A percentile compares a stretch with the other conserved stretches of the same genome.
These are phyloP conservation scores for Lytechinus variegatus DNA, from an alignment of 35 echinoderm and acorn worm species.

Conservation along the genomic window DNA sequence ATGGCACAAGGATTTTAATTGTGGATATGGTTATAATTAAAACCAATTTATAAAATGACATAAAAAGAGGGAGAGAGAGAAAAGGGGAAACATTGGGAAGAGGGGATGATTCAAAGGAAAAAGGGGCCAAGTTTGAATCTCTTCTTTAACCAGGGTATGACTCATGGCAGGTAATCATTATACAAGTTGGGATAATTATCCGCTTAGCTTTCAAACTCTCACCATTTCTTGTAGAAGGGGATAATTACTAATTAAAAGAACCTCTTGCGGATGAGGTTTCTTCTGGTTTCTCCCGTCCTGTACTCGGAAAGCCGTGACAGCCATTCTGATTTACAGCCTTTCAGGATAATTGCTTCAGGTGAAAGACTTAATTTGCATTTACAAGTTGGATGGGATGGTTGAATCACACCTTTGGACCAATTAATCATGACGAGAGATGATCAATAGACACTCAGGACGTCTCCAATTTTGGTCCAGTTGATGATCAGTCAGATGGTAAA, in stretches of 20 bases:
- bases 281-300: not conserved
- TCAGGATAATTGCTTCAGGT: not conserved
- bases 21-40: no score
- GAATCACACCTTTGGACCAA: not conserved
- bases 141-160: not conserved
- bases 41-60: no score
- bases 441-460: not conserved
- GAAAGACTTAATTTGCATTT: not conserved
- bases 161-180: not conserved
- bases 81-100: no score
- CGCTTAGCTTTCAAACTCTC: not conserved
- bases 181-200: not conserved
- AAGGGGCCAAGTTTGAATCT: not conserved
- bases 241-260: constrained; percentile 1
- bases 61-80: no score
- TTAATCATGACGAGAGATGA: not conserved
- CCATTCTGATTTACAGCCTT: not conserved
- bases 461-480: not conserved
- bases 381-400: not conserved
- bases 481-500: not conserved
- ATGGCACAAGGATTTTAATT: no score
- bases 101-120: no score
- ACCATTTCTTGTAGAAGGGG: not conserved
- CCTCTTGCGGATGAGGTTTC: not conserved
- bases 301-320: not conserved